Conservation (phyloP, 2,113 vertebrate species). For the Pseudopipra pipra region DNA sequence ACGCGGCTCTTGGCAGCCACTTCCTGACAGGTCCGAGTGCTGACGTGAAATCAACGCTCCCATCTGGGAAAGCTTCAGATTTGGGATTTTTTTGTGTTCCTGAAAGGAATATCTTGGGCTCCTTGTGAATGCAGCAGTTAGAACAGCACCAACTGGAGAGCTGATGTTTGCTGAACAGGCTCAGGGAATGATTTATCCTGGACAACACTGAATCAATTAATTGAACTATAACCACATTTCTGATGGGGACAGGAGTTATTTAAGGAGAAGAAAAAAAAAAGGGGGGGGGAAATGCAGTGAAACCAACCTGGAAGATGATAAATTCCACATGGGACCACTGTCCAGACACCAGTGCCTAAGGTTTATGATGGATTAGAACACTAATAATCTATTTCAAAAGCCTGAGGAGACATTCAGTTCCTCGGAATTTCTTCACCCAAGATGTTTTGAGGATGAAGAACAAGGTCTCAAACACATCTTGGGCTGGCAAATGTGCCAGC, state of each 20-base stretch:
- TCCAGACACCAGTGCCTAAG: neutral
- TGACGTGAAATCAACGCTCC: neutral
- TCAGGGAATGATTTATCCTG: neutral
- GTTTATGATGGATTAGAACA: neutral
- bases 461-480: neutral
- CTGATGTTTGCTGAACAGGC: neutral
- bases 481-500: neutral
- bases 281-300: neutral
- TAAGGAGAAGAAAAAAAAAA: rapidly evolving
- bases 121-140: neutral
- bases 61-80: neutral
- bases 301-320: neutral
- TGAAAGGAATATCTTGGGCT: neutral
- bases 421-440: rapidly evolving
- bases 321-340: neutral
- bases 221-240: neutral
- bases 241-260: neutral
- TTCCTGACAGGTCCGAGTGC: neutral
- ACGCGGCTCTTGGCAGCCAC: neutral
- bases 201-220: neutral
- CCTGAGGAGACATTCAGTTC: neutral
- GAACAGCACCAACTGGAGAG: neutral
- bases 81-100: neutral
- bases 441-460: neutral
- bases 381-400: neutral